Percentiles rank a stretch among this genome's conserved stretches.
Evolutionary conservation across 64 coral and sea anemone genomes (phyloP).

Genomic region (Montipora capricornis): DNA sequence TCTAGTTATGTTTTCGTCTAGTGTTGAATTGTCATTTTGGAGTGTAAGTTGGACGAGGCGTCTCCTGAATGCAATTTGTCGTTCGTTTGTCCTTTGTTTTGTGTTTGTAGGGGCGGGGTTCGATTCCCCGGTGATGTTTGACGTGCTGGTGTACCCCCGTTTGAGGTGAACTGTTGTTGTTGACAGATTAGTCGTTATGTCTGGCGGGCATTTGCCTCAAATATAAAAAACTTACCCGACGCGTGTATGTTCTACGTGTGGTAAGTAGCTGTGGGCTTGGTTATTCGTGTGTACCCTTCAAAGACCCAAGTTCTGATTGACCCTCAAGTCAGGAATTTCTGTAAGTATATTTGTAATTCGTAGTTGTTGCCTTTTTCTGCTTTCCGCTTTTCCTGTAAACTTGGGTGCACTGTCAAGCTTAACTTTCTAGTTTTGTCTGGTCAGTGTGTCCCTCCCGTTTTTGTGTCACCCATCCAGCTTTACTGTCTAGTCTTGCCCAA

Average conservation of each 20-base stretch:
- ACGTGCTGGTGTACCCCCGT: too few species aligned
- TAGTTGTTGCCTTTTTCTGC: background rate
- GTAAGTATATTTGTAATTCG: background rate
- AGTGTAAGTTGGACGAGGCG: too few species aligned
- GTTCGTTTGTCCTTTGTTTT: too few species aligned
- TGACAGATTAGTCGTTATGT: too few species aligned
- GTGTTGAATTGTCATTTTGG: too few species aligned
- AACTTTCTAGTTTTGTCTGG: background rate
- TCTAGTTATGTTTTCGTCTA: too few species aligned
- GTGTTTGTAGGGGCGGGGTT: too few species aligned
- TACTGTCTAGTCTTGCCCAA: background rate
- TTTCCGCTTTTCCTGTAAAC: background rate
- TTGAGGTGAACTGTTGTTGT: too few species aligned
- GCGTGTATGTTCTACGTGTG: background rate
- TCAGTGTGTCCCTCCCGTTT: background rate
- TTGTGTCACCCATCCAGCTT: background rate
- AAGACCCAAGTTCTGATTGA: background rate
- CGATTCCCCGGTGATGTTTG: too few species aligned
- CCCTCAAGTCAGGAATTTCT: background rate
- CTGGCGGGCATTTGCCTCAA: too few species aligned
- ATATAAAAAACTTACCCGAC: too few species aligned
- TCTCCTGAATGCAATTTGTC: too few species aligned
- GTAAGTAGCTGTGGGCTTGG: background rate
- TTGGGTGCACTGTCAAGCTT: background rate
- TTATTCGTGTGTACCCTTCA: background rate